A percentile compares a stretch with the other conserved stretches of the same genome.
Evolutionary conservation across 92 coral and sea anemone genomes (phyloP).

Genomic region (Paragorgia papillata): DNA sequence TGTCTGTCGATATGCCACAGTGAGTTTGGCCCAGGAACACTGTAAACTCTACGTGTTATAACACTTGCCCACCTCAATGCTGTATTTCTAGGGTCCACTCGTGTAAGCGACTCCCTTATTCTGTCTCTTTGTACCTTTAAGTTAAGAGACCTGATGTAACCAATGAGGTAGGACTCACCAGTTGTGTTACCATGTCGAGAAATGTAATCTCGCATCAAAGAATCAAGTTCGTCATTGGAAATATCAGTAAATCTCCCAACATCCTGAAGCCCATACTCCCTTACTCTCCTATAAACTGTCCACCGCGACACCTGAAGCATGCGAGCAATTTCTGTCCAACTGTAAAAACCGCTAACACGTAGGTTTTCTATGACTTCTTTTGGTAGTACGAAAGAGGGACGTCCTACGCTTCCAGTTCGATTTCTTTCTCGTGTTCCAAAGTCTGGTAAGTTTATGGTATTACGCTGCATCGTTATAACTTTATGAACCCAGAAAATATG

Average conservation of each 20-base stretch:
- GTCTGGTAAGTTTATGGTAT: conserved; percentile 36
- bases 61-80: conserved; percentile 61
- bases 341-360: conserved; percentile 35
- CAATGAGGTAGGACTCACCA: conserved; percentile 36
- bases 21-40: conserved; percentile 60
- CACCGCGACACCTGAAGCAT: conserved; percentile 36
- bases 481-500: conserved; percentile 35
- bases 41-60: conserved; percentile 54
- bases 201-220: conserved; percentile 24
- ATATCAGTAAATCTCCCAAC: conserved; percentile 28
- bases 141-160: conserved; percentile 32
- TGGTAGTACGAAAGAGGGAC: conserved; percentile 22
- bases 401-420: conserved; percentile 14
- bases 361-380: conserved; percentile 22
- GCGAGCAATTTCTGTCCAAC: conserved; percentile 20
- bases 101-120: too few relatives aligned
- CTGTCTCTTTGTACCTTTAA: conserved; percentile 18
- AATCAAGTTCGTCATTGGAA: conserved; percentile 17
- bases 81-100: conserved; percentile 55
- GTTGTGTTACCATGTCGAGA: conserved; percentile 41
- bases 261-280: too few relatives aligned
- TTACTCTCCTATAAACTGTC: conserved; percentile 34
- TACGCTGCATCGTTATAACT: conserved; percentile 25
- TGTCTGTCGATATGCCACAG: conserved; percentile 61
- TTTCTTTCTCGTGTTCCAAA: conserved; percentile 23